Evolutionary conservation across 2,797 vertebrate genomes (phyloP), one percentile per base, ranked within the genome.

Genomic region (Argyrosomus regius): DNA sequence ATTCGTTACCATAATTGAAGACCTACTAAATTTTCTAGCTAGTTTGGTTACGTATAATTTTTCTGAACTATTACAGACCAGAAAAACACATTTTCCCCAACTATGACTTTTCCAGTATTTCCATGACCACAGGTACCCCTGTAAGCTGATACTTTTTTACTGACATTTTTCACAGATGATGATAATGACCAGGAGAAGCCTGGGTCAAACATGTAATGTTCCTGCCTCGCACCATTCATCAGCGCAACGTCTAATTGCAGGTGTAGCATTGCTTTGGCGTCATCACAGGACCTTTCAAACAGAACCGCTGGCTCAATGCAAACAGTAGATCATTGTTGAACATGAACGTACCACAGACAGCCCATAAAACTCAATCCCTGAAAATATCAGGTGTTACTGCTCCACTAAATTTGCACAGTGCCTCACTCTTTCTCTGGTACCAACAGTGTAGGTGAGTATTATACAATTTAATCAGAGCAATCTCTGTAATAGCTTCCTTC

Each of bases 251-350:
- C 80, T 91, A 93, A 91, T 89, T 92, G 78, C 86, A 91, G 91
- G 92, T 93, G 82, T 89, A 84, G 79, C 61, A 43, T 85, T 92
- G 85, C 88, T 71, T 45, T 85, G 81, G 85, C 78, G 65, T 90
- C 87, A 87, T 75, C 48, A 1, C 11, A 26, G 82, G 61, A 67
- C 41, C 58, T 71, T 89, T 91, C 79, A 90, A 92, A 92, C 70
- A 76, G 65, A 81, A 80, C 81, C 58, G 67, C 73, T 69, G 79
- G 80, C 71, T 88, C 70, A 84, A 78, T 41, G 56, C 78, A 83
- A 90, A 90, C 88, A 90, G 77, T 82, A 49, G 81, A 84, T 87
- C 86, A 87, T 81, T 91, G 90, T 92, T 89, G 61, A 87, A 86
- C 81, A 65, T 50, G 62, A 83, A 76, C 50, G 20, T 69, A 60